Evolutionary conservation across 2,113 vertebrate genomes (phyloP).

Genomic region (Castor canadensis): DNA sequence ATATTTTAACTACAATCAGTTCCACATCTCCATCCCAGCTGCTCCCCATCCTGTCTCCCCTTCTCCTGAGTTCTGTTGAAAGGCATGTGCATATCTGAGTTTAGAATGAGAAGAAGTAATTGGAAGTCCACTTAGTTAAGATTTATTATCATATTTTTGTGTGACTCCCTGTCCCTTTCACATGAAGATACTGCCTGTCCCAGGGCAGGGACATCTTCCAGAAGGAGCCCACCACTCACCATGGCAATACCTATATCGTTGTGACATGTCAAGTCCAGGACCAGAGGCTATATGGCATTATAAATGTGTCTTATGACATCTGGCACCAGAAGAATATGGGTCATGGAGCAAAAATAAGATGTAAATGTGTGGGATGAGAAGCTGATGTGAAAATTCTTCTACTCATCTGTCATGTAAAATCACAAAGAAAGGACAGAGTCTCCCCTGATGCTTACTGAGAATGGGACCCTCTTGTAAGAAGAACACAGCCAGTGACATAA

Average conservation of each 20-base stretch:
- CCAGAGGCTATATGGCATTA: no score
- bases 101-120: background rate
- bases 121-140: background rate
- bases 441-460: background rate
- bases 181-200: background rate
- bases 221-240: no score
- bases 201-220: background rate
- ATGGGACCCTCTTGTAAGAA: background rate
- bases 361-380: background rate
- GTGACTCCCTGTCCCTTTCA: no score
- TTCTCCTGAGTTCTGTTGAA: background rate
- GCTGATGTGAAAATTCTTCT: background rate
- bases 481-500: background rate
- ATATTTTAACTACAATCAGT: background rate
- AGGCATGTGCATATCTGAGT: background rate
- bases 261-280: background rate
- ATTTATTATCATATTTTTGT: background rate
- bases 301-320: background rate
- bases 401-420: background rate
- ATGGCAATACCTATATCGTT: background rate
- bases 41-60: background rate
- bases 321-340: background rate
- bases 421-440: background rate
- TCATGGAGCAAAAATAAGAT: background rate
- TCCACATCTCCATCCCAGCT: background rate